phyloP scores from a whole-genome alignment of 2,888 invertebrate species.

The Lasioglossum marginatum region DNA sequence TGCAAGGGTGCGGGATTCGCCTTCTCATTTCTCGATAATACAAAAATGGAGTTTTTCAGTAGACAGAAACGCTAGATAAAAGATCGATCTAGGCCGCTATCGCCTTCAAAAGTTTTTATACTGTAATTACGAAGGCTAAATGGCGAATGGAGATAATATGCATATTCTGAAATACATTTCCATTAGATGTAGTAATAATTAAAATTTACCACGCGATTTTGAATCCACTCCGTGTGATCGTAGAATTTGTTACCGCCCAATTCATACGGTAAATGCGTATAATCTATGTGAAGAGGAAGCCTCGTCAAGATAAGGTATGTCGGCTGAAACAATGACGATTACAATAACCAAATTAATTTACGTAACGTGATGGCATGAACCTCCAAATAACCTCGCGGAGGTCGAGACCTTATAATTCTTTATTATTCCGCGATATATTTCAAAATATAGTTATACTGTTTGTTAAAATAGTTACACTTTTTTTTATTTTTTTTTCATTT shows the following conservation, averaged over 20 bases:
- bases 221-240: conserved; percentile 91
- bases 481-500: too few species aligned
- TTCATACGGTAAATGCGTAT: conserved; percentile 89
- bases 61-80: too few species aligned
- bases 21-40: too few species aligned
- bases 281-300: conserved; percentile 89
- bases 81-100: too few species aligned
- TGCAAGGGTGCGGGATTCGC: too few species aligned
- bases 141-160: neutral
- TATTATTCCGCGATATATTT: neutral
- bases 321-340: conserved; percentile 86
- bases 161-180: neutral
- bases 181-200: neutral
- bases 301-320: conserved; percentile 89
- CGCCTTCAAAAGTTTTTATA: too few species aligned
- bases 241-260: conserved; percentile 90
- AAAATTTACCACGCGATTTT: conserved; percentile 89
- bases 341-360: conserved; percentile 32
- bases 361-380: neutral
- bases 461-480: neutral
- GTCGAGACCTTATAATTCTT: neutral
- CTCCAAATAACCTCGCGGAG: conserved; percentile 1
- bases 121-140: neutral
- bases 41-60: too few species aligned
- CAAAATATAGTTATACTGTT: neutral